Percentiles rank a stretch among this genome's conserved stretches.
phyloP scores from a whole-genome alignment of 2,797 vertebrate genomes.

The Pangasius krempfi region DNA sequence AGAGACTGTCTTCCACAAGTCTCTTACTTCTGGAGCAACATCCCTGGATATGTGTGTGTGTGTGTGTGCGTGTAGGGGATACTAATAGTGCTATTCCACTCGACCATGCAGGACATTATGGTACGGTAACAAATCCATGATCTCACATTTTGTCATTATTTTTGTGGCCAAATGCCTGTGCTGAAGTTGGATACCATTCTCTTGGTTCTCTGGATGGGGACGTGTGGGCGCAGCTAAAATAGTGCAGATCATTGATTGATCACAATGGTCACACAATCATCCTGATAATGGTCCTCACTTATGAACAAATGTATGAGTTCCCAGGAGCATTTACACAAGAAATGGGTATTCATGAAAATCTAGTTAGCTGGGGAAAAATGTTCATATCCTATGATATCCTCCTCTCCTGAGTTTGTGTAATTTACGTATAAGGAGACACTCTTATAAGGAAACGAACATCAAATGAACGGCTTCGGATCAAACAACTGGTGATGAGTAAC shows the following conservation, averaged over 20 bases:
- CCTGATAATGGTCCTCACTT: not conserved
- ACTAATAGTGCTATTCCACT: not conserved
- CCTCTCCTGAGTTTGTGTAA: not conserved
- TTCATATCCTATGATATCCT: not conserved
- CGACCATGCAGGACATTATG: not conserved
- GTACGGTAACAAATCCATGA: not conserved
- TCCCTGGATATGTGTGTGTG: not conserved
- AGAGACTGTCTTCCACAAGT: conserved; percentile 22
- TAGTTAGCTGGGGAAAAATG: not conserved
- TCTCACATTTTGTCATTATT: not conserved
- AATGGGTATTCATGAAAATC: not conserved
- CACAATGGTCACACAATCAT: not conserved
- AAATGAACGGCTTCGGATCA: not conserved
- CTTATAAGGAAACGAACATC: too few relatives aligned
- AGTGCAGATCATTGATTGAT: not conserved
- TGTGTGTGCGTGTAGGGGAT: conserved; percentile 6
- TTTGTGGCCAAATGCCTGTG: not conserved
- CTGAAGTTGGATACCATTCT: not conserved
- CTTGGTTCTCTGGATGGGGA: not conserved
- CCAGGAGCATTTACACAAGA: not conserved
- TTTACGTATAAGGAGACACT: not conserved
- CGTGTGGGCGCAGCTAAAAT: not conserved
- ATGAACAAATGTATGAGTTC: not conserved
- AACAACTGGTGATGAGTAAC: not conserved
- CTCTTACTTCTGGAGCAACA: not conserved